Base-by-base conservation (phyloP, 2,888 invertebrate species). In the Brenthis ino region DNA sequence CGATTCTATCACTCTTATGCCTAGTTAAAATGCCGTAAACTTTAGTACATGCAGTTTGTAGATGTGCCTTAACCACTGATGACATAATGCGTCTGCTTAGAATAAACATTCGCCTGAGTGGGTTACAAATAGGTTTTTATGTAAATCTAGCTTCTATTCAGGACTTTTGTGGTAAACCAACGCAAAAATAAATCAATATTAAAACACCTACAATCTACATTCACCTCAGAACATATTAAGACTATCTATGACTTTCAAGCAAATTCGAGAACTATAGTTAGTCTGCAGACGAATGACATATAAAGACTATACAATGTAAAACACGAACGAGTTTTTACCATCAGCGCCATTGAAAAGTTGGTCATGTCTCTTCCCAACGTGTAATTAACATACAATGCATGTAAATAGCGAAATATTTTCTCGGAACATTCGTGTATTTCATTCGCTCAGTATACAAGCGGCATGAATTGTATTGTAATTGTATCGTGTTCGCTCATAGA, bases 1-100 rank as follows among this genome's bases (percentile, higher is more conserved):
- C 76, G 81, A 81, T 83, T 82, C 82, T 82, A 85, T 87, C 84
- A 80, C 80, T 85, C 81, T 77, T 61, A 68, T 57, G 64, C 64
- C 73, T 74, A 64, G 75, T 74, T 73, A 72, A 75, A 76, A 69
- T 71, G 70, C 73, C 72, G 73, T 74, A 74, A 72, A 69, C 64
- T 66, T 74, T 64, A 72, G 74, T 70, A 55, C 64, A 60, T 63
- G 16, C 53, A 67, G 65, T 67, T 64, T 57, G 63, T 12, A 43
- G 48, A 63, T 61, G 33, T 28, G 24, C 43, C 48, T 67, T n/a
- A 57, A 28, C 48, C 60, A 20, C 51, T 51, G 61, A 24, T 67
- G 61, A 63, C 67, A 61, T 61, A 67, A 67, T 63, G 13, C 56
- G 24, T 47, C 58, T 67, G 61, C 16, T 63, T 67, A 63, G 56